Evolutionary conservation across 2,113 vertebrate genomes (phyloP).

Genomic region (Lycaon pictus): DNA sequence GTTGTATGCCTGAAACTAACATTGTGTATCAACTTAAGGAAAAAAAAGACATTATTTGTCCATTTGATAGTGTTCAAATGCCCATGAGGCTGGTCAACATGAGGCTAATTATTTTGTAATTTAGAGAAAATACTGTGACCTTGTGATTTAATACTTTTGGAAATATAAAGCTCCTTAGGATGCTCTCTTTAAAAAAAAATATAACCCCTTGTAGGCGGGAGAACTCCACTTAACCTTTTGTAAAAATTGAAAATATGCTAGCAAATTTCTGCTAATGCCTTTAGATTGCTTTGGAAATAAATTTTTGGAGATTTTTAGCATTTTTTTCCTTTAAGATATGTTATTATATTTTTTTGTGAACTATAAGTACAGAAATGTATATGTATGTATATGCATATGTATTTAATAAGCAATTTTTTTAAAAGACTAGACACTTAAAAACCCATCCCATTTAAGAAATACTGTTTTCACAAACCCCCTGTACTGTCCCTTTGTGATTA

Average conservation of each 20-base stretch:
- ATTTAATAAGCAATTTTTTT: neutral
- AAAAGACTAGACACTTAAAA: neutral
- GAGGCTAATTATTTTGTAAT: slow-evolving; percentile 18
- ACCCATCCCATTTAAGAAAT: neutral
- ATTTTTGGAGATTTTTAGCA: neutral
- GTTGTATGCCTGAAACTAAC: neutral
- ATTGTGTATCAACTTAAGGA: neutral
- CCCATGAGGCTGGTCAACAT: neutral
- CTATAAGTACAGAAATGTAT: neutral
- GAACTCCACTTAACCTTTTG: neutral
- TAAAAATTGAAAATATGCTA: slow-evolving; percentile 39
- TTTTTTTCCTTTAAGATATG: neutral
- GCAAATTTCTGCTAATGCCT: slow-evolving; percentile 19
- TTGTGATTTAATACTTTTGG: neutral
- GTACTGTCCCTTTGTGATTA: neutral
- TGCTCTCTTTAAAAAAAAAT: neutral
- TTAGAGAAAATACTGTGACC: neutral
- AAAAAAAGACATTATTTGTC: neutral
- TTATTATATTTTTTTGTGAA: neutral
- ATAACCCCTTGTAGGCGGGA: neutral
- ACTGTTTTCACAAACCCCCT: neutral
- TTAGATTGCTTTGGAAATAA: slow-evolving; percentile 36
- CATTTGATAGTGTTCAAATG: neutral
- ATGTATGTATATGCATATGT: neutral
- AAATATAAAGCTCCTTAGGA: slow-evolving; percentile 5